Percentiles rank a stretch among this genome's conserved stretches.
These are phyloP conservation scores for Hydractinia echinata DNA, from an alignment of 30 jellyfish, hydroid and myxozoan genomes.

Conservation along the genomic window DNA sequence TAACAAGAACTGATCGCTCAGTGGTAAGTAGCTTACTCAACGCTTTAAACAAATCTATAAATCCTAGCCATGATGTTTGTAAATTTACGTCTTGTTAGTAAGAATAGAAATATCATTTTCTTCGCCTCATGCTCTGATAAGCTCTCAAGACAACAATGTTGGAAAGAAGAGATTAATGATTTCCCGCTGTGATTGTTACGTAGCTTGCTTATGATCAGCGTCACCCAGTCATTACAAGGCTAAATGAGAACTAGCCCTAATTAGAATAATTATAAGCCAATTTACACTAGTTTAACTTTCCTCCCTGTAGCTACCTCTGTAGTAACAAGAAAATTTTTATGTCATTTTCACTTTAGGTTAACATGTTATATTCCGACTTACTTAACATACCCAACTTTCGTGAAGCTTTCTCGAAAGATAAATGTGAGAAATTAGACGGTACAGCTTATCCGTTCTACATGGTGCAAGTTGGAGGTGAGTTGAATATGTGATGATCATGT, in stretches of 20 bases:
- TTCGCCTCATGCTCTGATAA: too few relatives aligned
- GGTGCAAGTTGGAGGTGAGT: constrained; percentile 9
- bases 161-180: background rate
- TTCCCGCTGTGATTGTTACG: too few relatives aligned
- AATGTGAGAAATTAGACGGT: constrained; percentile 56
- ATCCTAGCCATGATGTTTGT: too few relatives aligned
- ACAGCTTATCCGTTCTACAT: constrained; percentile 55
- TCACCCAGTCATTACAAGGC: too few relatives aligned
- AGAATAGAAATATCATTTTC: too few relatives aligned
- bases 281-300: background rate
- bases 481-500: too few relatives aligned
- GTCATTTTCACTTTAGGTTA: background rate
- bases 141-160: background rate
- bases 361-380: background rate
- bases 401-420: constrained; percentile 66
- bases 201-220: too few relatives aligned
- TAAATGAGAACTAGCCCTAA: background rate
- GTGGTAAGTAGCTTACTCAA: constrained; percentile 36
- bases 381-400: constrained; percentile 49
- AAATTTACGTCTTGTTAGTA: too few relatives aligned
- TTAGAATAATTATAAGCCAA: background rate
- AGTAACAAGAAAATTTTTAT: background rate
- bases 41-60: background rate
- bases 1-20: constrained; percentile 40
- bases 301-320: background rate